phyloP scores from a whole-genome alignment of 2,888 invertebrate genomes.

The Drosophila mettleri region DNA sequence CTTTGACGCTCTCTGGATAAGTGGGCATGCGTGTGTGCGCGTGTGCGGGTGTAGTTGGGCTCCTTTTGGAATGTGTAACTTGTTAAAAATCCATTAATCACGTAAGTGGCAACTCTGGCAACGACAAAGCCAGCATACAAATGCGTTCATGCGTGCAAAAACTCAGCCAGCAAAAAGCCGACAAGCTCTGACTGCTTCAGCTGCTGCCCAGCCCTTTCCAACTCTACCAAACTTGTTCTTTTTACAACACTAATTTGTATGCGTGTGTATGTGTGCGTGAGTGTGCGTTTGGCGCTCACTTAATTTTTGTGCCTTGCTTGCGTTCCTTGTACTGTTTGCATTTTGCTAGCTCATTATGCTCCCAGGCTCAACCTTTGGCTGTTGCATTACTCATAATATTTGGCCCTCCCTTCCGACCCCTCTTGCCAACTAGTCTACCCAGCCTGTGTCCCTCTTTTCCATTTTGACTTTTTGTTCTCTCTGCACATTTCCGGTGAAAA shows the following conservation, averaged over 20 bases:
- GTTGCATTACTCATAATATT: constrained; percentile 20
- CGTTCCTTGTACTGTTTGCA: constrained; percentile 67
- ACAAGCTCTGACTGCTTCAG: constrained; percentile 39
- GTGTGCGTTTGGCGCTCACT: constrained; percentile 43
- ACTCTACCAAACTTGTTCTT: not conserved
- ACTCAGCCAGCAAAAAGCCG: constrained; percentile 67
- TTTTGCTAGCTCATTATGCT: constrained; percentile 75
- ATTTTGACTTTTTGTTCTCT: not conserved
- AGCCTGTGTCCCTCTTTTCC: not conserved
- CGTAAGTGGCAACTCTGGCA: constrained; percentile 78
- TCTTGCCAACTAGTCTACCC: too few species aligned
- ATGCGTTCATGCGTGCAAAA: constrained; percentile 78
- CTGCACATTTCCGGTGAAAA: constrained; percentile 32
- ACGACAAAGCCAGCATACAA: constrained; percentile 81
- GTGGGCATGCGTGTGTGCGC: constrained; percentile 45
- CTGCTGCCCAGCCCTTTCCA: not conserved
- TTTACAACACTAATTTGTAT: constrained; percentile 36
- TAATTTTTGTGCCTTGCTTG: constrained; percentile 68
- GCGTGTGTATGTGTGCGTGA: constrained; percentile 24
- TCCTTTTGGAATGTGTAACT: constrained; percentile 72
- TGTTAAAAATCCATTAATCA: constrained; percentile 83
- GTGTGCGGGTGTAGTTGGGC: constrained; percentile 43
- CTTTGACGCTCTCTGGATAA: constrained; percentile 69
- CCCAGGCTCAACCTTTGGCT: not conserved
- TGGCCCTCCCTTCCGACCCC: not conserved